A percentile compares a stretch with the other conserved stretches of the same genome.
These are phyloP conservation scores for Cephus nigrinus DNA, from an alignment of 2,888 invertebrate genomes.

Conservation along the genomic window DNA sequence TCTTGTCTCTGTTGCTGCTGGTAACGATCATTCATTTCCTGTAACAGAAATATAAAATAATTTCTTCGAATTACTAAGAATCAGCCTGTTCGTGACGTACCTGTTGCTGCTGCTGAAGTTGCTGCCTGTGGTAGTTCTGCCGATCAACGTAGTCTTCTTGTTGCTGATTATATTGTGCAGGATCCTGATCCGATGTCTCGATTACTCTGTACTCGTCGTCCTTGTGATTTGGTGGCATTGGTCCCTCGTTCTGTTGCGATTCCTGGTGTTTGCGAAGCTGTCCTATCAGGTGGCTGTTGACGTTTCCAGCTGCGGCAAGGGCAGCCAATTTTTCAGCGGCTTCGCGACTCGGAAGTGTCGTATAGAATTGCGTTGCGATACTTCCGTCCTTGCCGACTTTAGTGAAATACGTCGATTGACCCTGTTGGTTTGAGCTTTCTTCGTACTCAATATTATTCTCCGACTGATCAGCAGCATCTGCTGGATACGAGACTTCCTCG, in stretches of 20 bases:
- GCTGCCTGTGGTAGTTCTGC: slow-evolving; percentile 55
- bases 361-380: slow-evolving; percentile 64
- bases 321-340: slow-evolving; percentile 73
- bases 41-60: slow-evolving; percentile 4
- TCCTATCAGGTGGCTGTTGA: slow-evolving; percentile 61
- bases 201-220: slow-evolving; percentile 43
- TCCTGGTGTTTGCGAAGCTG: slow-evolving; percentile 44
- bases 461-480: slow-evolving; percentile 40
- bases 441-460: slow-evolving; percentile 58
- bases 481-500: slow-evolving; percentile 20
- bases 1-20: slow-evolving; percentile 24
- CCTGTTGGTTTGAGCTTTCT: slow-evolving; percentile 34
- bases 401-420: slow-evolving; percentile 66
- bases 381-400: slow-evolving; percentile 63
- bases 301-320: slow-evolving; percentile 70
- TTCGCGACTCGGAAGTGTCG: slow-evolving; percentile 73
- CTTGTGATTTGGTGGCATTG: slow-evolving; percentile 52
- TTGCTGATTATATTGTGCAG: slow-evolving; percentile 59
- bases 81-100: slow-evolving; percentile 13
- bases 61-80: slow-evolving; percentile 1
- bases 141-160: too few relatives aligned
- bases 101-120: slow-evolving; percentile 37
- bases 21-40: slow-evolving; percentile 33
- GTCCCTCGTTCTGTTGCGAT: slow-evolving; percentile 45
- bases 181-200: slow-evolving; percentile 40